Percentiles rank a stretch among this genome's conserved stretches.
These are phyloP conservation scores for Calephelis virginiensis DNA, from an alignment of 1,140 invertebrate species.

Conservation along the genomic window DNA sequence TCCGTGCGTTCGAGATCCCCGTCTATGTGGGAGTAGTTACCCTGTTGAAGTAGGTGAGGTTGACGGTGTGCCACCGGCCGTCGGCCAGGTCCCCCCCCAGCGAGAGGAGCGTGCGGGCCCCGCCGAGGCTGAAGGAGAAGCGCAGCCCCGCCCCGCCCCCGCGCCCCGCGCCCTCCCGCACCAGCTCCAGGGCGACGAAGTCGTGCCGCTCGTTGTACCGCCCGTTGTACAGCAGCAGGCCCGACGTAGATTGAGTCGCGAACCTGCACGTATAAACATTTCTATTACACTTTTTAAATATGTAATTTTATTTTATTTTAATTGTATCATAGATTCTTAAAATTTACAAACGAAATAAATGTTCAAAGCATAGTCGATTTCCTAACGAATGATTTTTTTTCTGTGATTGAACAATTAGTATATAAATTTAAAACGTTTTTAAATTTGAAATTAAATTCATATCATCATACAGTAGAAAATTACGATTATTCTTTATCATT, in stretches of 20 bases:
- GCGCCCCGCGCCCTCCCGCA: slow-evolving; percentile 84
- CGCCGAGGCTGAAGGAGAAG: slow-evolving; percentile 95
- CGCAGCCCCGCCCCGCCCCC: slow-evolving; percentile 82
- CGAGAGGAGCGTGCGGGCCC: slow-evolving; percentile 84
- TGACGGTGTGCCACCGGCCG: slow-evolving; percentile 96
- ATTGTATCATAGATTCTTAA: too few relatives aligned
- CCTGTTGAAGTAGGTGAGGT: slow-evolving; percentile 92
- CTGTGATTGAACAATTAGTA: too few relatives aligned
- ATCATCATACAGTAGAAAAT: too few relatives aligned
- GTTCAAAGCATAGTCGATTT: too few relatives aligned
- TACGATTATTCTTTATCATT: too few relatives aligned
- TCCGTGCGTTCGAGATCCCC: too few relatives aligned
- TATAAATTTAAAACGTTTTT: too few relatives aligned
- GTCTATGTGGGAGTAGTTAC: slow-evolving; percentile 61
- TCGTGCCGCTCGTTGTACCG: slow-evolving; percentile 97
- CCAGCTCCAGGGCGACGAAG: slow-evolving; percentile 93
- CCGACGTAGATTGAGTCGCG: slow-evolving; percentile 90
- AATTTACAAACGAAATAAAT: too few relatives aligned
- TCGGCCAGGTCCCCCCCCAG: slow-evolving; percentile 89
- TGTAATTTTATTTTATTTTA: too few relatives aligned
- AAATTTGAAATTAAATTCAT: too few relatives aligned
- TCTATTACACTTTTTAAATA: too few relatives aligned
- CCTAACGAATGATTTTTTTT: too few relatives aligned
- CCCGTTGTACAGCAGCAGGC: slow-evolving; percentile 95
- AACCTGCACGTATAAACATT: slow-evolving; percentile 79